Base-by-base conservation (phyloP, 2,797 vertebrate genomes). In the Lateolabrax maculatus region DNA sequence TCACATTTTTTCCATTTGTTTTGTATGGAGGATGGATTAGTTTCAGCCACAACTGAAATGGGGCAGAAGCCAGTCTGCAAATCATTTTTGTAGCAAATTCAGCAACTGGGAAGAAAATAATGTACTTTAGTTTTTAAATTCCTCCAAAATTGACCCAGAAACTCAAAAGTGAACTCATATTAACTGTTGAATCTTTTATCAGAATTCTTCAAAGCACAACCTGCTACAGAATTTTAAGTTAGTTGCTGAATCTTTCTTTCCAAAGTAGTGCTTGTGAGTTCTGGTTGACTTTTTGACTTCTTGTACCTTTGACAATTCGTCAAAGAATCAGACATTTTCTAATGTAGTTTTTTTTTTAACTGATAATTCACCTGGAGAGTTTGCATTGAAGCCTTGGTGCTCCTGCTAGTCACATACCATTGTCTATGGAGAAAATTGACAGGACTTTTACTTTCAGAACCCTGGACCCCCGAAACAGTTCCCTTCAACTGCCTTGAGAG, bases 131-230 rank as follows among this genome's bases (percentile, higher is more conserved):
- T 56, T 48, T 34, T 4, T 36, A 27, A 43, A 57, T 58, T 4
- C 8, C 48, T 27, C 18, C 10, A 16, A 31, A 53, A 44, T 18
- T 34, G 23, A 49, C 49, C 21, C 41, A 48, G n/a, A 57, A 19
- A 51, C 37, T 37, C 36, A 18, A 41, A 27, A 41, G 4, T 55
- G 39, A 66, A 55, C 12, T 12, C 19, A 9, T 43, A 18, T 11
- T 46, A 58, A 53, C 19, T 48, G 19, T n/a, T 64, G 18, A 68
- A 37, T 34, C 9, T 49, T 69, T 80, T 7, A 41, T 56, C 21
- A 27, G 18, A 9, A 27, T 44, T 8, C 2, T 48, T 18, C 34
- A 71, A 71, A 61, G 21, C 27, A 43, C 36, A 31, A 39, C 27
- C 3, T 25, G 12, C 31, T 41, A 9, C 8, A 21, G 2, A 29